Percentiles rank a stretch among this genome's conserved stretches.
Conservation (phyloP, 2,888 invertebrate genomes). For the Sipha maydis region DNA sequence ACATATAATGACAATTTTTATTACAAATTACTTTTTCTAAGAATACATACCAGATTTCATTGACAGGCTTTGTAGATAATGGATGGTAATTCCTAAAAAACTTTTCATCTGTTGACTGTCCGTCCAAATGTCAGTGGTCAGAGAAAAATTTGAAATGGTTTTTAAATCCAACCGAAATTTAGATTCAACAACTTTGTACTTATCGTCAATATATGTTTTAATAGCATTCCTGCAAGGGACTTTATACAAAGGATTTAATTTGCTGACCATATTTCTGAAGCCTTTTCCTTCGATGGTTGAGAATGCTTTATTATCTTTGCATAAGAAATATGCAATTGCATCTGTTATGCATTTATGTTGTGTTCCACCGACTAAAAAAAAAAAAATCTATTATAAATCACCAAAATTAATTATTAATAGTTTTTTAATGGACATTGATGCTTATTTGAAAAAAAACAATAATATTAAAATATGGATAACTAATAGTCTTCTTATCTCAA, state of each 20-base stretch:
- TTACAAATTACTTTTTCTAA: conserved; percentile 20
- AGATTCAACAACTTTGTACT: neutral
- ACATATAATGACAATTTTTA: conserved; percentile 22
- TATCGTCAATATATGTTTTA: too few relatives aligned
- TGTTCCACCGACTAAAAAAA: neutral
- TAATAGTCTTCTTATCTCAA: too few relatives aligned
- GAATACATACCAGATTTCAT: conserved; percentile 47
- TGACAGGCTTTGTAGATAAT: conserved; percentile 64
- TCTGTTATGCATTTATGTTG: conserved; percentile 23
- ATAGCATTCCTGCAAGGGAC: too few relatives aligned
- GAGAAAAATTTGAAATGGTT: conserved; percentile 43
- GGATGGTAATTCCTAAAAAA: conserved; percentile 66
- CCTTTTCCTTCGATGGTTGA: conserved; percentile 22
- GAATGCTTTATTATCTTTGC: conserved; percentile 27
- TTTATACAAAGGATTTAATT: conserved; percentile 20
- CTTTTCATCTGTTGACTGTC: conserved; percentile 65
- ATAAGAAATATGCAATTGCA: conserved; percentile 26
- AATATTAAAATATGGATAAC: too few relatives aligned
- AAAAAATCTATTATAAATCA: too few relatives aligned
- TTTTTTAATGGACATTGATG: too few relatives aligned
- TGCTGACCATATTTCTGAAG: conserved; percentile 5
- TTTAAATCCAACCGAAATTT: conserved; percentile 17
- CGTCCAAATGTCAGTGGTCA: conserved; percentile 66
- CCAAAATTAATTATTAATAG: too few relatives aligned
- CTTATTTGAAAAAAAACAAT: too few relatives aligned